Percentiles rank a stretch among this genome's conserved stretches.
phyloP scores from a whole-genome alignment of 2,888 invertebrate genomes.

The Cryptophagus acutangulus region DNA sequence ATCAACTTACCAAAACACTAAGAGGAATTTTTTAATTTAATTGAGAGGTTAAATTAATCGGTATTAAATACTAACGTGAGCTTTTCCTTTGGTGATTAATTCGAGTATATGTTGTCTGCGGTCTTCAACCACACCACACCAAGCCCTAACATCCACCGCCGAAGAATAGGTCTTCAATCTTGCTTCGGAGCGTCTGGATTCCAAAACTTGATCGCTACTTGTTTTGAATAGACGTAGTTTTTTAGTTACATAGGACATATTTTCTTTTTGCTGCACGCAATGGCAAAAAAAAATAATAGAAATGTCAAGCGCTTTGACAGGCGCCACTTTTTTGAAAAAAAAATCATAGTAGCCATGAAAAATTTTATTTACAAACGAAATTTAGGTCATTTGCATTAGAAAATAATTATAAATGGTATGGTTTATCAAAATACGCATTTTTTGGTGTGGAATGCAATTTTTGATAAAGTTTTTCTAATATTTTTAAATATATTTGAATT shows the following conservation, averaged over 20 bases:
- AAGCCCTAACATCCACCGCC: constrained; percentile 55
- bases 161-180: constrained; percentile 55
- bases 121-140: constrained; percentile 55
- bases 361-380: too few relatives aligned
- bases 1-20: constrained; percentile 38
- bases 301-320: too few relatives aligned
- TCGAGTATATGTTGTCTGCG: constrained; percentile 56
- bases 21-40: constrained; percentile 19
- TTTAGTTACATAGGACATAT: not conserved
- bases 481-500: too few relatives aligned
- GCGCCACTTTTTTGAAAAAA: too few relatives aligned
- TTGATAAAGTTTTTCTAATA: too few relatives aligned
- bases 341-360: too few relatives aligned
- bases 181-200: constrained; percentile 45
- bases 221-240: not conserved
- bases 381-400: too few relatives aligned
- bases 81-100: constrained; percentile 43
- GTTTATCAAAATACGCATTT: too few relatives aligned
- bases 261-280: too few relatives aligned
- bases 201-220: not conserved
- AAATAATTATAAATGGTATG: too few relatives aligned
- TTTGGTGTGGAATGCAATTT: too few relatives aligned
- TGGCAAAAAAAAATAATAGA: too few relatives aligned
- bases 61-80: constrained; percentile 14
- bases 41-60: not conserved